Conservation (phyloP, 2,113 vertebrate genomes). For the Prietella phreatophila region DNA sequence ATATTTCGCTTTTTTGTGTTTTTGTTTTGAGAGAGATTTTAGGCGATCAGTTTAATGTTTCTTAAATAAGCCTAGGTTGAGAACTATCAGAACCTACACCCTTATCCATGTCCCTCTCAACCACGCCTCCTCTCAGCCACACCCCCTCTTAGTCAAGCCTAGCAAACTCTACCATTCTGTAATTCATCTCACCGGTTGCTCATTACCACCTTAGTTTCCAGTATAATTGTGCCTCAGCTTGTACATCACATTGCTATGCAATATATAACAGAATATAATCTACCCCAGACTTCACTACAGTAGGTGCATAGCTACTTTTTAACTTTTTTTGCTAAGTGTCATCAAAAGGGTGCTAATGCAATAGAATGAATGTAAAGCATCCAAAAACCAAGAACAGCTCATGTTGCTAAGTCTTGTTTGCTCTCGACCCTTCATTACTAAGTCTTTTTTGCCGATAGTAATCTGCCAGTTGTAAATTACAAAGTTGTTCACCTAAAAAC, state of each 20-base stretch:
- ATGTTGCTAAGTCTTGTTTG: not conserved
- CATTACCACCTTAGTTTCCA: not conserved
- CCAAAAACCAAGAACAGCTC: not conserved
- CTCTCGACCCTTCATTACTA: not conserved
- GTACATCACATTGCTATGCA: not conserved
- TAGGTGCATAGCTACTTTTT: constrained; percentile 17
- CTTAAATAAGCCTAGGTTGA: not conserved
- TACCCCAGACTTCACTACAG: not conserved
- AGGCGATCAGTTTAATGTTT: not conserved
- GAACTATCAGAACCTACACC: no score
- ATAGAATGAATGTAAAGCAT: no score
- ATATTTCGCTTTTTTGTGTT: not conserved
- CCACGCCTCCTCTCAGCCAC: not conserved
- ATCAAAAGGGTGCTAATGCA: not conserved
- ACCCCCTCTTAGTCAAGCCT: not conserved
- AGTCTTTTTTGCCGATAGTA: not conserved
- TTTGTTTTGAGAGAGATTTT: not conserved
- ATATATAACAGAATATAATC: not conserved
- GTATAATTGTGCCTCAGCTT: not conserved
- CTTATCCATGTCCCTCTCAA: not conserved
- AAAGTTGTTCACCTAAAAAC: not conserved
- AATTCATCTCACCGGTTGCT: not conserved
- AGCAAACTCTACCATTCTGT: not conserved
- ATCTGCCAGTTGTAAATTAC: not conserved
- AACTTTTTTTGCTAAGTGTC: not conserved